These are phyloP conservation scores for Oscarella lobularis DNA, from an alignment of 37 sponge, comb jelly and placozoan species.

Conservation along the genomic window DNA sequence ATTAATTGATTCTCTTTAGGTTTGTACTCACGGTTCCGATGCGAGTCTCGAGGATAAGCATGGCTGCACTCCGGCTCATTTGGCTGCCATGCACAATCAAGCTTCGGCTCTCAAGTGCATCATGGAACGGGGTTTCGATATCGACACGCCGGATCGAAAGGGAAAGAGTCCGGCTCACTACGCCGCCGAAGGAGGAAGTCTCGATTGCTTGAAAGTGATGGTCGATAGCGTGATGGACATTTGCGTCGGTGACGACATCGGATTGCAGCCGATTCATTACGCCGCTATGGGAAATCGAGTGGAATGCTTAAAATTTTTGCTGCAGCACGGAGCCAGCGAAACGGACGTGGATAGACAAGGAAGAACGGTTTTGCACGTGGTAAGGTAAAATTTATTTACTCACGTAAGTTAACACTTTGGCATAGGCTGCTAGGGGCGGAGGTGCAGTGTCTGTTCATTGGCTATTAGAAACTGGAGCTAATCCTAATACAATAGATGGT, in stretches of 20 bases:
- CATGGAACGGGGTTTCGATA: constrained; percentile 45
- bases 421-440: constrained; percentile 48
- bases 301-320: constrained; percentile 39
- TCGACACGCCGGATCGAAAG: constrained; percentile 35
- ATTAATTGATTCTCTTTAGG: no score
- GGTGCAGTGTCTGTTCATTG: constrained; percentile 38
- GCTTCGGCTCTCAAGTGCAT: constrained; percentile 28
- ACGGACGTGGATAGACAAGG: constrained; percentile 16
- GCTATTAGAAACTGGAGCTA: constrained; percentile 31
- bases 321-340: constrained; percentile 22
- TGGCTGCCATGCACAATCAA: constrained; percentile 49
- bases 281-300: constrained; percentile 27
- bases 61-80: constrained; percentile 40
- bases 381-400: neutral
- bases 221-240: constrained; percentile 25
- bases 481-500: constrained; percentile 31
- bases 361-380: constrained; percentile 48
- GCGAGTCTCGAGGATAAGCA: constrained; percentile 36
- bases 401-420: neutral
- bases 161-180: constrained; percentile 65
- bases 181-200: constrained; percentile 34
- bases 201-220: constrained; percentile 25
- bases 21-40: constrained; percentile 25
- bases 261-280: constrained; percentile 38
- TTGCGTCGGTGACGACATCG: constrained; percentile 30